Percentiles rank a stretch among this genome's conserved stretches.
Conservation (phyloP, 2,888 invertebrate species). For the Pelosia muscerda region DNA sequence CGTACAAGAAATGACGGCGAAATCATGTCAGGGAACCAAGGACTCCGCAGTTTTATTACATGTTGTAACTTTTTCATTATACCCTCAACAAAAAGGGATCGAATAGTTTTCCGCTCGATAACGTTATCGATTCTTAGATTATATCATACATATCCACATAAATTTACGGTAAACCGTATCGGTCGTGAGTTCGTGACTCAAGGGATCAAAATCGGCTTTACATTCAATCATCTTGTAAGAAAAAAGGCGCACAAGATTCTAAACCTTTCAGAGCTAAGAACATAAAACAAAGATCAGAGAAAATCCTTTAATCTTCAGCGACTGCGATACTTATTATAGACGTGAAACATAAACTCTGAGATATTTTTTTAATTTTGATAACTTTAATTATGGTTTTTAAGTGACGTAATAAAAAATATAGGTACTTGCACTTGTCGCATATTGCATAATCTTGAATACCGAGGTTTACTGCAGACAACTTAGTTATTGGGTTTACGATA, state of each 20-base stretch:
- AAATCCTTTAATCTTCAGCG: slow-evolving; percentile 36
- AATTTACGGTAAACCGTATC: background rate
- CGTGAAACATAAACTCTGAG: slow-evolving; percentile 12
- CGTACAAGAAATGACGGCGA: background rate
- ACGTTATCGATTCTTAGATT: background rate
- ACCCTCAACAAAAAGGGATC: background rate
- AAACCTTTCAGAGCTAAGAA: slow-evolving; percentile 10
- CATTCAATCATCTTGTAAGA: slow-evolving; percentile 11
- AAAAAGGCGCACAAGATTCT: background rate
- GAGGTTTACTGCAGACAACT: no score
- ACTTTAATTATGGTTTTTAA: no score
- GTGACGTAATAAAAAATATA: no score
- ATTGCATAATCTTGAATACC: no score
- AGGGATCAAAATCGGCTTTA: slow-evolving; percentile 7
- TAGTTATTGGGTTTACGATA: no score
- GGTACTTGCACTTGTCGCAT: no score
- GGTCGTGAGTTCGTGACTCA: background rate
- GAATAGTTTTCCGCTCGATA: slow-evolving; percentile 1
- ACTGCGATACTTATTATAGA: slow-evolving; percentile 32
- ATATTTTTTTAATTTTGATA: background rate
- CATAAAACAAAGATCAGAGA: slow-evolving; percentile 22
- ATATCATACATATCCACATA: background rate
- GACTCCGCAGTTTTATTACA: background rate
- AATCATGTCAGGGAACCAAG: background rate
- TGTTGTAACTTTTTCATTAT: background rate